These are phyloP conservation scores for Amblyopsis hoosieri DNA, from an alignment of 2,797 vertebrate species.

Conservation along the genomic window DNA sequence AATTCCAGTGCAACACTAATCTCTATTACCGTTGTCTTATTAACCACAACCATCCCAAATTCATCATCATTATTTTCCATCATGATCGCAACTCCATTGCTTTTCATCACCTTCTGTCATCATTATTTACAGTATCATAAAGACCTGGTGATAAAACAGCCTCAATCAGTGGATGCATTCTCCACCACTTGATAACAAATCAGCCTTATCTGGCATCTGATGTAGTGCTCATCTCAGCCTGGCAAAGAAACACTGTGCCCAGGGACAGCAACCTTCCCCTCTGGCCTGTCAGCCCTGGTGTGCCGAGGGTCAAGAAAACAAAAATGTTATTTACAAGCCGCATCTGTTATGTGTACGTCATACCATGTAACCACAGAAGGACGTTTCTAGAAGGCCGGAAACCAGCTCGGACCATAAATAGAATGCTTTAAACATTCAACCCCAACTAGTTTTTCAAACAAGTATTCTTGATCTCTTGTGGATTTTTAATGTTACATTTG, in stretches of 20 bases:
- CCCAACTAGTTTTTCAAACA: constrained; percentile 30
- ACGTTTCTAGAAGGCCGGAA: constrained; percentile 46
- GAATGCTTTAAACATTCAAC: constrained; percentile 56
- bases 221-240: constrained; percentile 16
- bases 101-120: constrained; percentile 3
- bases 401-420: constrained; percentile 62
- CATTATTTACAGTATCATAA: not conserved
- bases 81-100: constrained; percentile 11
- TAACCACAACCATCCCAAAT: not conserved
- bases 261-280: constrained; percentile 34
- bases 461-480: constrained; percentile 38
- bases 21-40: constrained; percentile 10
- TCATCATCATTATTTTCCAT: constrained; percentile 12
- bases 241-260: constrained; percentile 6
- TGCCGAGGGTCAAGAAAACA: constrained; percentile 55
- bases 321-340: constrained; percentile 58
- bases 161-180: constrained; percentile 1
- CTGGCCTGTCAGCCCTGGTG: constrained; percentile 51
- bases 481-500: constrained; percentile 55
- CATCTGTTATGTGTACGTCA: constrained; percentile 66
- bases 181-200: constrained; percentile 18
- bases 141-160: not conserved
- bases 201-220: constrained; percentile 10
- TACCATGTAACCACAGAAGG: constrained; percentile 45
- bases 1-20: constrained; percentile 15